Evolutionary conservation across 2,113 vertebrate species (phyloP).

Genomic region (Eira barbara): DNA sequence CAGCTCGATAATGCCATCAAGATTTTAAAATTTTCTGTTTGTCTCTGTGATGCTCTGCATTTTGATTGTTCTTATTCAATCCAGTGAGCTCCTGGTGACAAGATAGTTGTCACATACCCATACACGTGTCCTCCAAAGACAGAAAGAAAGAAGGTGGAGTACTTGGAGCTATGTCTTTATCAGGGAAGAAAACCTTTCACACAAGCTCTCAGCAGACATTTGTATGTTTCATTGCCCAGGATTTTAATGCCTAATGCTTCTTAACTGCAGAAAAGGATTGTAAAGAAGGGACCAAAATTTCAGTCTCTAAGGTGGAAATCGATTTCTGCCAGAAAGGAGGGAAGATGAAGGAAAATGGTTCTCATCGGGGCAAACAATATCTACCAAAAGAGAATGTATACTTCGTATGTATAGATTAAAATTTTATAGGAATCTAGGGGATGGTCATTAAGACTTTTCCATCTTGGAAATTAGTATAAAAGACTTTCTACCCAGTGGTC

Average conservation of each 20-base stretch:
- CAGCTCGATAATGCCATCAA: not conserved
- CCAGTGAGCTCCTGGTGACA: not conserved
- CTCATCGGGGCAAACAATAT: not conserved
- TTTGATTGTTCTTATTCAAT: not conserved
- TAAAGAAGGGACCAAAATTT: not conserved
- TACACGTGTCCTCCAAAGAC: not conserved
- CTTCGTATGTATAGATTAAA: not conserved
- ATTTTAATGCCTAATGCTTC: not conserved
- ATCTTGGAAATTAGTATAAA: not conserved
- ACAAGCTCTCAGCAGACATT: not conserved
- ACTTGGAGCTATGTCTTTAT: not conserved
- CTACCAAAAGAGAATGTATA: not conserved
- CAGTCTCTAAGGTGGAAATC: not conserved
- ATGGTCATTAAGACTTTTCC: not conserved
- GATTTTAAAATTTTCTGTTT: not conserved
- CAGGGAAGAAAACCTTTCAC: not conserved
- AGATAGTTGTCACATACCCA: not conserved
- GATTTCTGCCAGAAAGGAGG: not conserved
- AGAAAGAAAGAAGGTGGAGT: not conserved
- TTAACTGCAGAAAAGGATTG: not conserved
- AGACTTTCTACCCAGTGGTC: not conserved
- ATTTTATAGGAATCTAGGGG: not conserved
- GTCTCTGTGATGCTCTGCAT: not conserved
- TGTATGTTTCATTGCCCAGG: not conserved
- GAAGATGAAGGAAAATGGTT: not conserved